phyloP scores from a whole-genome alignment of 2,113 vertebrate genomes.

The Pionites leucogaster region DNA sequence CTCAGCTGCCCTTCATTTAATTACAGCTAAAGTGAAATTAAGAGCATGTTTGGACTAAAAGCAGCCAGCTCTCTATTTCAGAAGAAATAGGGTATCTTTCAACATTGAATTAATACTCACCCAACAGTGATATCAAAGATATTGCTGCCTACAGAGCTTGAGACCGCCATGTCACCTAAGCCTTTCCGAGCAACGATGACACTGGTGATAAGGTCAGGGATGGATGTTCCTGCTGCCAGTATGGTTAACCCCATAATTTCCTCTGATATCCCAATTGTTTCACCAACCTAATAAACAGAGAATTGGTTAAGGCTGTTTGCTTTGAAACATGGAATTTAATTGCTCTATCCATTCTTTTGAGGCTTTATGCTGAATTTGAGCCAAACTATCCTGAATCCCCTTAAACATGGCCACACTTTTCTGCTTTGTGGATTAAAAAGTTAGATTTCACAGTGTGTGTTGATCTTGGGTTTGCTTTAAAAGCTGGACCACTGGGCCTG shows the following conservation, averaged over 20 bases:
- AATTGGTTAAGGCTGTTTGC: background rate
- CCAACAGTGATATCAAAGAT: conserved; percentile 97
- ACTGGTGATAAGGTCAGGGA: conserved; percentile 97
- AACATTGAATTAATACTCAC: conserved; percentile 75
- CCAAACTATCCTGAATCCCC: background rate
- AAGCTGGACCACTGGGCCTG: fast-evolving
- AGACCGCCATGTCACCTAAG: conserved; percentile 96
- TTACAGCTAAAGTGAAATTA: background rate
- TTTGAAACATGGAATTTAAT: background rate
- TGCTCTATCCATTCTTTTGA: background rate
- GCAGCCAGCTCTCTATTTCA: background rate
- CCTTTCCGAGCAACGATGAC: conserved; percentile 96
- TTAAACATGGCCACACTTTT: fast-evolving
- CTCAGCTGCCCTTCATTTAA: background rate
- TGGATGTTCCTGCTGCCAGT: conserved; percentile 94
- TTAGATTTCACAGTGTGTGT: background rate
- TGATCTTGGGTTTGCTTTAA: background rate
- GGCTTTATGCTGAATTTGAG: background rate
- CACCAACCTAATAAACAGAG: conserved; percentile 83
- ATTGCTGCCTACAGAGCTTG: conserved; percentile 96
- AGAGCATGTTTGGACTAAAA: background rate
- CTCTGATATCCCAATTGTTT: conserved; percentile 96
- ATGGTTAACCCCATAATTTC: conserved; percentile 98
- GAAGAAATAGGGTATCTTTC: background rate
- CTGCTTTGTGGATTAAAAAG: background rate